Base-by-base conservation (phyloP, 1,140 invertebrate species). In the Ptiloglossa arizonensis region DNA sequence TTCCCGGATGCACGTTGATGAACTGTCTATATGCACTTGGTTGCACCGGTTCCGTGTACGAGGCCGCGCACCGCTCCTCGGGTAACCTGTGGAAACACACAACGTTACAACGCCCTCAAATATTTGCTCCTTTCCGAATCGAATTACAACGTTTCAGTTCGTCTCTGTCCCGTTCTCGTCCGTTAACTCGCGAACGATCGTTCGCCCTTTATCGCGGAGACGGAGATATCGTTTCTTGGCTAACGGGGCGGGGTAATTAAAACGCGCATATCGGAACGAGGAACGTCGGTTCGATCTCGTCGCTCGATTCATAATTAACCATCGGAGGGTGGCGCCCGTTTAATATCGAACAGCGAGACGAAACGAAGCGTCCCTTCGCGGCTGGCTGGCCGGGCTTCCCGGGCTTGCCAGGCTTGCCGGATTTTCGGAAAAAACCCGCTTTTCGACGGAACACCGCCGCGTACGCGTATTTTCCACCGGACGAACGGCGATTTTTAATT, bases 131-230 rank as follows among this genome's bases (percentile, higher is more conserved):
- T 62, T 52, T 29, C 38, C 48, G 67, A 85, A 86, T 86, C 71
- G 80, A 86, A 85, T 86, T 82, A 86, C 83, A 75, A 57, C 60
- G 80, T 76, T 80, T 76, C 69, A 79, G 82, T 81, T 81, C 75
- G 62, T 78, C 70, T 70, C 66, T 60, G 38, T 46, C 56, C 50
- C 46, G 19, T 2, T 48, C 46, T 48, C 46, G 19, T 5, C 6
- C 66, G 27, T 24, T 48, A 2, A 19, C 46, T 19, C 27, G 19
- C 54, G 3, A 13, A 13, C 64, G 67, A n/a, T n/a, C 35, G 35
- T 35, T 35, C 32, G 3, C 32, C 6, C 32, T 35, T 6, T 35
- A 52, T 29, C 32, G n/a, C 17, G 38, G 19, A 44, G 35, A 22
- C 35, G 13, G 68, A 52, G 46, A 67, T 73, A 66, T 35, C 59